Evolutionary conservation across 1,140 invertebrate species (phyloP), one percentile per base, ranked within the genome.

Genomic region (Cardiocondyla obscurior): DNA sequence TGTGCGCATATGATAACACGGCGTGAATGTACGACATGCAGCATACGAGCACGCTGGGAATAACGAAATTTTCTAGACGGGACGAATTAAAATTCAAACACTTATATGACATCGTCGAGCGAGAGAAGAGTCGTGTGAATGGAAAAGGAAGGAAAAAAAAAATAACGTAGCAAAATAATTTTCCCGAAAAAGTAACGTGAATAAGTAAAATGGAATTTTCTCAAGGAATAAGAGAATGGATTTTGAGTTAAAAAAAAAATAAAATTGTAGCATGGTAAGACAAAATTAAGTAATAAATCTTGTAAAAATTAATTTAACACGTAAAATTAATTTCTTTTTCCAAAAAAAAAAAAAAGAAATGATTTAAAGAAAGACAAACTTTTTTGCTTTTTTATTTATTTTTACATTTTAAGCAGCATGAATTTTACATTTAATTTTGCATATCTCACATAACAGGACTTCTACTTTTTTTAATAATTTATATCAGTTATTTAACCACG

Each of bases 71-170:
- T 87, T 85, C 79, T 69, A 57, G 42, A 85, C 64, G 44, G 16
- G 51, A 12, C 64, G 36, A 86, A 87, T 87, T 87, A 87, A 87
- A 87, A 87, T 87, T 83, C 84, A 86, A 86, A 79, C 67, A 36
- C 46, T 83, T 65, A 64, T 33, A 49, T 57, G 25, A 25, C 53
- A 44, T 65, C 25, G 7, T 44, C 46, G 16, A 57, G 10, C 30
- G 30, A 28, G 42, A 19, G 33, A 77, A 67, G 33, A 22, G 22
- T 19, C 46, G 64, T 28, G 46, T 6, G 19, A 53, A 79, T 30
- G 36, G 55, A 53, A n/a, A n/a, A 69, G n/a, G 30, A 14, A 19
- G 33, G 5, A 14, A 10, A n/a, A 5, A 39, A 53, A 67, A 79
- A 67, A 65, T 49, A 76, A 25, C 58, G 46, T 19, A 16, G 10